phyloP scores from a whole-genome alignment of 1,140 invertebrate genomes.

The Bombus fervidus region DNA sequence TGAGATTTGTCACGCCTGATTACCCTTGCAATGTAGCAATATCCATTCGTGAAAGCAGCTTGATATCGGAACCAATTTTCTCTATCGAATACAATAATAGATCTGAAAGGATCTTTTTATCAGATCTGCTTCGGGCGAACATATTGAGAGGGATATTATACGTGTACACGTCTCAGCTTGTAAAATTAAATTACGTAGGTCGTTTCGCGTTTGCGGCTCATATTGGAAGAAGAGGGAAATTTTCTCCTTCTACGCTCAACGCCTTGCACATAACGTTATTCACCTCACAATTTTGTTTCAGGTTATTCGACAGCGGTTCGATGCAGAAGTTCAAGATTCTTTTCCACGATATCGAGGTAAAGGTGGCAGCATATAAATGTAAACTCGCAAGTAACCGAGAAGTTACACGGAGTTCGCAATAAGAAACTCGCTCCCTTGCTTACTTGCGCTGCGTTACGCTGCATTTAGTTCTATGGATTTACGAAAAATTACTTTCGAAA shows the following conservation, averaged over 20 bases:
- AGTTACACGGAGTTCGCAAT: not conserved
- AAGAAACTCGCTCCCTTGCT: not conserved
- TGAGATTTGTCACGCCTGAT: not conserved
- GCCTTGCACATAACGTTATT: conserved; percentile 21
- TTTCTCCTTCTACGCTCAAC: not conserved
- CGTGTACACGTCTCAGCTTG: conserved; percentile 28
- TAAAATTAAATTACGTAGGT: conserved; percentile 51
- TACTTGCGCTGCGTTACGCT: not conserved
- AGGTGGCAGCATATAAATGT: conserved; percentile 17
- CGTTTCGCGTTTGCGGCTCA: conserved; percentile 19
- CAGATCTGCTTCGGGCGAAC: conserved; percentile 21
- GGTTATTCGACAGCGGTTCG: conserved; percentile 26
- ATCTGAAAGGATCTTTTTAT: conserved; percentile 28
- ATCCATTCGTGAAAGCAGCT: not conserved
- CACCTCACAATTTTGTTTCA: conserved; percentile 34
- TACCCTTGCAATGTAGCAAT: not conserved
- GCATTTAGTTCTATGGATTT: conserved; percentile 40
- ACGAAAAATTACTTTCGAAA: not conserved
- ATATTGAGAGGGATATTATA: conserved; percentile 41
- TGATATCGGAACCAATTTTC: conserved; percentile 17
- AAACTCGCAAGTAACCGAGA: conserved; percentile 12
- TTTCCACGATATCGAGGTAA: not conserved
- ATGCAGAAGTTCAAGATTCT: conserved; percentile 30
- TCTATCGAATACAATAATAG: conserved; percentile 29
- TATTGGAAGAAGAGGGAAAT: conserved; percentile 28